Evolutionary conservation across 2,113 vertebrate genomes (phyloP).

Genomic region (Aegotheles bennettii): DNA sequence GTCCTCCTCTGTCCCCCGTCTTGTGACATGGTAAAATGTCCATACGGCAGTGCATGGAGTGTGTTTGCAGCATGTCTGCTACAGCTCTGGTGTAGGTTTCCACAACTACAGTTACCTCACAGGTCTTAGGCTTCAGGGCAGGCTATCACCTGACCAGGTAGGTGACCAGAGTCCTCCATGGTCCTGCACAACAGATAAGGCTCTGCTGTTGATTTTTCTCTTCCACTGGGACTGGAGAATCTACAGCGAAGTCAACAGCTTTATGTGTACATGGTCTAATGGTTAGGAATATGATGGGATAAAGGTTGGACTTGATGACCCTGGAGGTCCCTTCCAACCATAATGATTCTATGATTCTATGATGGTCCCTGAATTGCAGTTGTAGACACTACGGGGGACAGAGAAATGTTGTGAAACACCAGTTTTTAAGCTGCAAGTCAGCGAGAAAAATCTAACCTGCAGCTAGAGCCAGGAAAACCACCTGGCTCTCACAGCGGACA

Average conservation of each 20-base stretch:
- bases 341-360: no score
- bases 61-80: neutral
- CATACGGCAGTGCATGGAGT: accelerated
- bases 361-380: neutral
- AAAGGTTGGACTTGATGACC: no score
- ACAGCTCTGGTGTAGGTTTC: neutral
- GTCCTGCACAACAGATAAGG: neutral
- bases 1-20: neutral
- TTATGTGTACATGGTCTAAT: no score
- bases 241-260: neutral
- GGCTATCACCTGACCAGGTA: neutral
- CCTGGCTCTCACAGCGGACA: neutral
- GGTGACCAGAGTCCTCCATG: neutral
- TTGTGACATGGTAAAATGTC: neutral
- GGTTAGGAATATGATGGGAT: no score
- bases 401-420: neutral
- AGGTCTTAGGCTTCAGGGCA: neutral
- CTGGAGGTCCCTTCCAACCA: no score
- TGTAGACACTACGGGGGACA: neutral
- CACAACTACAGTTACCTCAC: neutral
- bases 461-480: neutral
- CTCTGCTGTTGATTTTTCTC: neutral
- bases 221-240: neutral
- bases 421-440: neutral
- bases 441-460: neutral